Evolutionary conservation across 2,113 vertebrate species (phyloP).

Genomic region (Forbesichthys papilliferus): DNA sequence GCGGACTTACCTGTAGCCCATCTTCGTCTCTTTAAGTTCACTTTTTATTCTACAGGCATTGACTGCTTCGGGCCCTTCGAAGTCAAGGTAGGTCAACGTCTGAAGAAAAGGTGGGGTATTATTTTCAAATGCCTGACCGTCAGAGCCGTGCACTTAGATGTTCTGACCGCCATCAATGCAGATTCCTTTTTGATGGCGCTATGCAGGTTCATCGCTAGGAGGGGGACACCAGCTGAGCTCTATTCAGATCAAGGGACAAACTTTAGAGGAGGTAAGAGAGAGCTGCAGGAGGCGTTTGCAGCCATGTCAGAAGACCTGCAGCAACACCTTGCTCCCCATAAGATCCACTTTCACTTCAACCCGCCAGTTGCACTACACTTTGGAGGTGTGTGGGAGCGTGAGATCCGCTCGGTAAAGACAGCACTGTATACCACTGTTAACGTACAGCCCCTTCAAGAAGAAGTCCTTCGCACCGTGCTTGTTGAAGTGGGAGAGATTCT

Average conservation of each 20-base stretch:
- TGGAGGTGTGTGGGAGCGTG: constrained; percentile 11
- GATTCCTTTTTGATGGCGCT: not conserved
- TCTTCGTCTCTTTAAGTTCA: constrained; percentile 15
- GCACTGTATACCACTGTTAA: not conserved
- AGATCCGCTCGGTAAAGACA: constrained; percentile 3
- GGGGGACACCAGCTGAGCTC: not conserved
- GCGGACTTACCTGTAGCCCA: constrained; percentile 15
- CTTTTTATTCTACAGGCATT: constrained; percentile 10
- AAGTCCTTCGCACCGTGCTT: constrained; percentile 3
- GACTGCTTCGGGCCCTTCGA: constrained; percentile 8
- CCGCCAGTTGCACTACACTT: not conserved
- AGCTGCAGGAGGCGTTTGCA: not conserved
- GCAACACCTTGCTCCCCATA: not conserved
- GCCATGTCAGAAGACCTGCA: not conserved
- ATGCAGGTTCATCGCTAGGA: not conserved
- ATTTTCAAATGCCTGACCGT: constrained; percentile 9
- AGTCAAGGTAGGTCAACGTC: not conserved
- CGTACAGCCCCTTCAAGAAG: not conserved
- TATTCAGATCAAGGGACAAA: constrained; percentile 15
- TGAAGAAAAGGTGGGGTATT: not conserved
- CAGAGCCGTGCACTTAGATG: not conserved
- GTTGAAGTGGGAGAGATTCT: not conserved
- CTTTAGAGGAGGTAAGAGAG: constrained; percentile 3
- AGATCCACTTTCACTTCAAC: constrained; percentile 11
- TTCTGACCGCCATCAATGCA: not conserved